Percentiles rank a stretch among this genome's conserved stretches.
phyloP scores from a whole-genome alignment of 2,797 vertebrate species.

The Dallia pectoralis region DNA sequence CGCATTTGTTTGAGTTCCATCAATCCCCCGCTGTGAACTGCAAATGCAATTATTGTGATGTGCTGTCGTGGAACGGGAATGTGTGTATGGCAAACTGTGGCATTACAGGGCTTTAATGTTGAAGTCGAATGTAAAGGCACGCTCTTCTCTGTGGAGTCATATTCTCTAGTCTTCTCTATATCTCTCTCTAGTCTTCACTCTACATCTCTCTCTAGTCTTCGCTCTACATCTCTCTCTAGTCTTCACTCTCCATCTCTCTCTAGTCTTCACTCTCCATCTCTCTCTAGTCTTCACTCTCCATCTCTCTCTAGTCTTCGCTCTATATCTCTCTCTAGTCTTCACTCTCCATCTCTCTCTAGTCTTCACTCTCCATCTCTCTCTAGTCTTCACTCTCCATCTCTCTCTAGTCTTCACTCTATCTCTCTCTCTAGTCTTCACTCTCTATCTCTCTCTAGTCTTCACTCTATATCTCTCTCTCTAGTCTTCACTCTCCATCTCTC shows the following conservation, averaged over 20 bases:
- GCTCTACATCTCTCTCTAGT: slow-evolving; percentile 27
- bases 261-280: slow-evolving; percentile 26
- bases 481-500: too few species aligned
- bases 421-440: too few species aligned
- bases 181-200: slow-evolving; percentile 30
- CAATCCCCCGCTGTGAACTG: slow-evolving; percentile 13
- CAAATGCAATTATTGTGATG: slow-evolving; percentile 38
- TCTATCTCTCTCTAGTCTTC: slow-evolving; percentile 28
- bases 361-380: too few species aligned
- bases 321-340: slow-evolving; percentile 28
- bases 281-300: too few species aligned
- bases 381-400: slow-evolving; percentile 26
- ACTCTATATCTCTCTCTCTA: slow-evolving; percentile 24
- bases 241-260: too few species aligned
- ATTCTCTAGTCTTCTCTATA: slow-evolving; percentile 30
- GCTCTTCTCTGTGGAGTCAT: slow-evolving; percentile 28
- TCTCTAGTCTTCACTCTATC: too few species aligned
- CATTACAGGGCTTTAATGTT: slow-evolving; percentile 51
- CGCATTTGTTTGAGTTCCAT: slow-evolving; percentile 4
- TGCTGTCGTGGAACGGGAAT: slow-evolving; percentile 28
- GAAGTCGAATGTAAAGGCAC: slow-evolving; percentile 39
- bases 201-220: slow-evolving; percentile 21
- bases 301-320: too few species aligned
- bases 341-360: slow-evolving; percentile 27
- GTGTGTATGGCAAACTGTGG: slow-evolving; percentile 3